A percentile compares a stretch with the other conserved stretches of the same genome.
Evolutionary conservation across 2,797 vertebrate genomes (phyloP).

Genomic region (Vireo griseus): DNA sequence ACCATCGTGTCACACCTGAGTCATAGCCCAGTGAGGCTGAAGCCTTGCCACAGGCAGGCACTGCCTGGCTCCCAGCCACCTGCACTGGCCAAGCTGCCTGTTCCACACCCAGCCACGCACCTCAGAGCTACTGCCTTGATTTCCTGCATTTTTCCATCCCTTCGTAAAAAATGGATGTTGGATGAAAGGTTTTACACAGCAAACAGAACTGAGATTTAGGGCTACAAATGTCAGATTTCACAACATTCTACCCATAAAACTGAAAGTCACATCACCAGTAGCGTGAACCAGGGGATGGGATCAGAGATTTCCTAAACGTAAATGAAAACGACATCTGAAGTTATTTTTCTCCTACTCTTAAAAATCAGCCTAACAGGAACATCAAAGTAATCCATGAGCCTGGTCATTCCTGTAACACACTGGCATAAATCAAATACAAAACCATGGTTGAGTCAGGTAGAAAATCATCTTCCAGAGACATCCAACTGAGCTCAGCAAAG

Average conservation of each 20-base stretch:
- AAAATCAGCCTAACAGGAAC: constrained; percentile 22
- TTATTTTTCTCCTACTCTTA: constrained; percentile 2
- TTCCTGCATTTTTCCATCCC: neutral
- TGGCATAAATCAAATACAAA: constrained; percentile 12
- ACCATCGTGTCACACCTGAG: accelerated
- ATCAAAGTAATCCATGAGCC: constrained; percentile 41
- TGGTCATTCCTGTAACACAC: constrained; percentile 5
- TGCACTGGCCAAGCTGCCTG: neutral
- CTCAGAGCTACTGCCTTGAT: neutral
- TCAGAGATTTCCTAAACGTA: neutral
- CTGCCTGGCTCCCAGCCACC: neutral
- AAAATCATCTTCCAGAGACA: constrained; percentile 24
- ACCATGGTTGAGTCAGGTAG: neutral
- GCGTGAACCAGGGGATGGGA: neutral
- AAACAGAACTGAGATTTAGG: constrained; percentile 54
- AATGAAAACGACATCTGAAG: neutral
- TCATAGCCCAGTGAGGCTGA: accelerated
- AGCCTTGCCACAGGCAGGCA: neutral
- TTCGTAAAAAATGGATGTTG: constrained; percentile 53
- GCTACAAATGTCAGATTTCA: constrained; percentile 26
- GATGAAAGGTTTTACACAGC: constrained; percentile 61
- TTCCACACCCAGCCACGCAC: neutral
- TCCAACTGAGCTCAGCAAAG: constrained; percentile 32
- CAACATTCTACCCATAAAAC: constrained; percentile 1
- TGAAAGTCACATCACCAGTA: neutral